These are phyloP conservation scores for Platycercus adscitus DNA, from an alignment of 2,113 vertebrate species.

Conservation along the genomic window DNA sequence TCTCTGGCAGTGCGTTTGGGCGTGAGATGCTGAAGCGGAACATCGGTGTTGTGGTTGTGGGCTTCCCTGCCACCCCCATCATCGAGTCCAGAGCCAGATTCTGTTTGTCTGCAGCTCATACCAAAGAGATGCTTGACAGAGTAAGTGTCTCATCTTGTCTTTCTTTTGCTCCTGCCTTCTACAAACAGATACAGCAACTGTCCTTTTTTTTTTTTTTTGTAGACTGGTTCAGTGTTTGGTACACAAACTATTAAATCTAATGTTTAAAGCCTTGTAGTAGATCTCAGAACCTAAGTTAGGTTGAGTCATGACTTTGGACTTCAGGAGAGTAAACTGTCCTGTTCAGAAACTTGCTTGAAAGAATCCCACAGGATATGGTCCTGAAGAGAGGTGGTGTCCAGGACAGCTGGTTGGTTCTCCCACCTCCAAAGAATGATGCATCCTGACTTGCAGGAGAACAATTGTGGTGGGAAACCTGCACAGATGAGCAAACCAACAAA, in stretches of 20 bases:
- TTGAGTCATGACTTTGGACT: neutral
- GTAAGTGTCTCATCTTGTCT: slow-evolving; percentile 76
- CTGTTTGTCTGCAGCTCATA: slow-evolving; percentile 93
- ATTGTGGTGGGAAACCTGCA: neutral
- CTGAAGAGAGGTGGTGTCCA: neutral
- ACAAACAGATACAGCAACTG: neutral
- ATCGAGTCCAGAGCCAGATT: slow-evolving; percentile 97
- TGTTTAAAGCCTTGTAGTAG: neutral
- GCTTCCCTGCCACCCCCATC: slow-evolving; percentile 96
- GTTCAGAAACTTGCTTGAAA: neutral
- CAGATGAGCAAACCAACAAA: neutral
- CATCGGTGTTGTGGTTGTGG: slow-evolving; percentile 93
- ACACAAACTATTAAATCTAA: neutral
- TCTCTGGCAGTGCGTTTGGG: slow-evolving; percentile 87
- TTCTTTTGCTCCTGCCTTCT: neutral
- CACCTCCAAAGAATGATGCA: neutral
- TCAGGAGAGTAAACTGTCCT: neutral
- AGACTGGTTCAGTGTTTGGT: neutral
- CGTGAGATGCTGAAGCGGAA: slow-evolving; percentile 96
- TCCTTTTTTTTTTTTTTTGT: neutral
- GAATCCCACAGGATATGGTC: neutral
- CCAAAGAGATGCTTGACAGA: slow-evolving; percentile 91
- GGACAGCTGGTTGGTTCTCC: neutral
- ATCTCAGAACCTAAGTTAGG: neutral
- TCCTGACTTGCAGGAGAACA: neutral